Evolutionary conservation across 2,888 invertebrate genomes (phyloP).

Genomic region (Tineola bisselliella): DNA sequence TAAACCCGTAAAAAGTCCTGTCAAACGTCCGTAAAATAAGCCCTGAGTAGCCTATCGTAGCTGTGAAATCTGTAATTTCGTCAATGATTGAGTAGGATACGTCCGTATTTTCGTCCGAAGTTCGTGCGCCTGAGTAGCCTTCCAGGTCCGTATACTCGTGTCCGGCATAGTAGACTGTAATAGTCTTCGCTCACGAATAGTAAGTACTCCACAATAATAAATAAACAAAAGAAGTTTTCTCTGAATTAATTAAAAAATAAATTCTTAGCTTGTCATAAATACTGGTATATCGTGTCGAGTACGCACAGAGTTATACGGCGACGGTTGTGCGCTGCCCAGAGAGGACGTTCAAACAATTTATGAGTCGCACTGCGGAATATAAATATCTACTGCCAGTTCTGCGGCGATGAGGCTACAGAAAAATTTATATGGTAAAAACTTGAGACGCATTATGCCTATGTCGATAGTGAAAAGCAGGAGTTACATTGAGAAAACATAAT

Average conservation of each 20-base stretch:
- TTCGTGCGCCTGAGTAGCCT: too few relatives aligned
- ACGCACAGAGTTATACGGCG: not conserved
- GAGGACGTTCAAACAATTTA: conserved; percentile 59
- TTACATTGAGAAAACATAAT: too few relatives aligned
- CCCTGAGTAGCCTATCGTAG: too few relatives aligned
- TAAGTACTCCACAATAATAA: too few relatives aligned
- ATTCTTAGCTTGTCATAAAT: conserved; percentile 13
- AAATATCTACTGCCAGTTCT: conserved; percentile 48
- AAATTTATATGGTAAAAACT: conserved; percentile 33
- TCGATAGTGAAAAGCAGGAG: conserved; percentile 15
- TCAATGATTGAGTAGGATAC: too few relatives aligned
- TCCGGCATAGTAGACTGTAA: too few relatives aligned
- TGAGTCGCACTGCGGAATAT: conserved; percentile 65
- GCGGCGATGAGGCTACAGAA: conserved; percentile 39
- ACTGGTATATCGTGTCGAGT: not conserved
- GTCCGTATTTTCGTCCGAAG: too few relatives aligned
- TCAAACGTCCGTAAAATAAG: too few relatives aligned
- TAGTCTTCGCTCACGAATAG: too few relatives aligned
- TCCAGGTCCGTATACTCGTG: too few relatives aligned
- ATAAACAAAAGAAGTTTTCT: not conserved
- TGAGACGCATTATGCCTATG: conserved; percentile 14
- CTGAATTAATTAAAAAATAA: not conserved
- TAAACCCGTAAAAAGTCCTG: too few relatives aligned
- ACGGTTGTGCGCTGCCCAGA: conserved; percentile 28
- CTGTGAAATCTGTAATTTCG: too few relatives aligned